Evolutionary conservation across 1,140 invertebrate species (phyloP).

Genomic region (Trinorchestia longiramus): DNA sequence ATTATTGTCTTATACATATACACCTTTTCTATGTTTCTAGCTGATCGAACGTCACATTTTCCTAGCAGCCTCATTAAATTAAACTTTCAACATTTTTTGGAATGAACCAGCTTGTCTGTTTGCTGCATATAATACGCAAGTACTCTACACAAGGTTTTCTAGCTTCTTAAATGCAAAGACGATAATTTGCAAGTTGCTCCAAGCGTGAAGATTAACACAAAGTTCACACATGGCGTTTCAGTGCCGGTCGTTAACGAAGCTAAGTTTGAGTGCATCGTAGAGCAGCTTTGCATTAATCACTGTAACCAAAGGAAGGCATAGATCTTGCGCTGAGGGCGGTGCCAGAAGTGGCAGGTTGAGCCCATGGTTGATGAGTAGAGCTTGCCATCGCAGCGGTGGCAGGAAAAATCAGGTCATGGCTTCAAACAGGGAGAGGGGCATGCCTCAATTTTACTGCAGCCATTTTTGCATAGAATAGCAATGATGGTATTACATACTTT

Average conservation of each 20-base stretch:
- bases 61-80: background rate
- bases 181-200: background rate
- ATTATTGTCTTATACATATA: background rate
- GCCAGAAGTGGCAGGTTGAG: background rate
- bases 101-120: background rate
- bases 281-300: background rate
- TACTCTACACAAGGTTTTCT: background rate
- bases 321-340: background rate
- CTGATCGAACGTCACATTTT: background rate
- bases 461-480: background rate
- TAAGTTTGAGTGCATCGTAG: background rate
- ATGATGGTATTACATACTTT: background rate
- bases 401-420: background rate
- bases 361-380: background rate
- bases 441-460: background rate
- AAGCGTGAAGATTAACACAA: background rate
- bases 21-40: background rate
- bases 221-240: background rate
- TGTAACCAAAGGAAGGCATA: background rate
- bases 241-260: background rate
- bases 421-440: background rate
- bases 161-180: background rate
- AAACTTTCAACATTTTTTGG: background rate
- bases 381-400: background rate
- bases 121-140: background rate